Conservation (phyloP, 2,888 invertebrate species). For the Pristionchus japonicus region DNA sequence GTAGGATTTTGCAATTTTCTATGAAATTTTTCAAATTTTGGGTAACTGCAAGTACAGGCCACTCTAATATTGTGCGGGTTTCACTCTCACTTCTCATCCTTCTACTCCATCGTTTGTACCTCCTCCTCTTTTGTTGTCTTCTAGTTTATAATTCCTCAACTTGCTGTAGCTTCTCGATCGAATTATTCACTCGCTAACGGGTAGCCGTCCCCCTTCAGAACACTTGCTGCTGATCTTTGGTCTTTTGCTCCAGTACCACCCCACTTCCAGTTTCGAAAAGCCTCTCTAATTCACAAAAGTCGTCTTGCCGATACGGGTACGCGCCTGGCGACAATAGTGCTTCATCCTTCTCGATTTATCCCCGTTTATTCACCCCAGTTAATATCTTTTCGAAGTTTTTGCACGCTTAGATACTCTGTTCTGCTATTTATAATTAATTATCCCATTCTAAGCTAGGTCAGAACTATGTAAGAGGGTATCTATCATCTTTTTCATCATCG, state of each 20-base stretch:
- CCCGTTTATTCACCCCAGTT: background rate
- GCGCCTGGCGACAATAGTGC: background rate
- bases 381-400: background rate
- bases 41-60: slow-evolving; percentile 35
- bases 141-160: background rate
- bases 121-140: background rate
- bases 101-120: too few species aligned
- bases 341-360: background rate
- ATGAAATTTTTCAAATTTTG: background rate
- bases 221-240: slow-evolving; percentile 4
- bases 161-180: background rate
- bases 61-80: slow-evolving; percentile 10
- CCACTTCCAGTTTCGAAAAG: background rate
- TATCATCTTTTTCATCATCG: background rate
- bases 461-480: background rate
- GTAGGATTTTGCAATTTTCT: slow-evolving; percentile 37
- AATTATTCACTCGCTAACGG: background rate
- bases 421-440: background rate
- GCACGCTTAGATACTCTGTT: slow-evolving; percentile 13
- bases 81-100: background rate
- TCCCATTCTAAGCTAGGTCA: background rate
- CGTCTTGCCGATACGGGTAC: background rate
- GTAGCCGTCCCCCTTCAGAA: background rate
- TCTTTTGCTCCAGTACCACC: background rate
- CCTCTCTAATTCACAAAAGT: background rate